A percentile compares a stretch with the other conserved stretches of the same genome.
Evolutionary conservation across 2,113 vertebrate genomes (phyloP).

Genomic region (Entomyzon cyanotis): DNA sequence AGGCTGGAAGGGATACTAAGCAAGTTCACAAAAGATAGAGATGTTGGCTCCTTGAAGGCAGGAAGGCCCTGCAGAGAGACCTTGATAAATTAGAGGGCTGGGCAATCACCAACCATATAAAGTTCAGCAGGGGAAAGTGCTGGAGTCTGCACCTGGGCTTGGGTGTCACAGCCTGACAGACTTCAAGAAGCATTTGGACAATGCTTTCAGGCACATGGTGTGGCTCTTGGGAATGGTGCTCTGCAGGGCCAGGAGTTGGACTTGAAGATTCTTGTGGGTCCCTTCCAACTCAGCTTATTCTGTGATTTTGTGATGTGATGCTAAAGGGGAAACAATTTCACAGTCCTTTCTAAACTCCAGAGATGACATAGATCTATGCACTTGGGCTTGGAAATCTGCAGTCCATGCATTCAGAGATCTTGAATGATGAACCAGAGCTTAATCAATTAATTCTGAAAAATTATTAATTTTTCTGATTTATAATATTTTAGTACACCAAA

Average conservation of each 20-base stretch:
- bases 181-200: neutral
- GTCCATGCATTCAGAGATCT: neutral
- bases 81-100: neutral
- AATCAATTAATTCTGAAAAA: neutral
- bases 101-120: no score
- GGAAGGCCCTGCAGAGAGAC: no score
- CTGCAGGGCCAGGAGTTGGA: neutral
- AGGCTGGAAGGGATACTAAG: neutral
- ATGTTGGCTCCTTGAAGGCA: neutral
- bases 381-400: neutral
- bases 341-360: neutral
- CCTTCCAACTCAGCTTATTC: neutral
- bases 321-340: neutral
- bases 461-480: neutral
- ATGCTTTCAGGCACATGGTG: no score
- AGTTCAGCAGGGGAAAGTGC: neutral
- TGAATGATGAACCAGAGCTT: neutral
- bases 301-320: neutral
- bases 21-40: neutral
- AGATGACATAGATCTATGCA: rapidly evolving
- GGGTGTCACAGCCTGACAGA: neutral
- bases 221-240: neutral
- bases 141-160: neutral
- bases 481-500: neutral
- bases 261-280: neutral